Conservation (phyloP, 2,888 invertebrate genomes). For the Piscicola geometra region DNA sequence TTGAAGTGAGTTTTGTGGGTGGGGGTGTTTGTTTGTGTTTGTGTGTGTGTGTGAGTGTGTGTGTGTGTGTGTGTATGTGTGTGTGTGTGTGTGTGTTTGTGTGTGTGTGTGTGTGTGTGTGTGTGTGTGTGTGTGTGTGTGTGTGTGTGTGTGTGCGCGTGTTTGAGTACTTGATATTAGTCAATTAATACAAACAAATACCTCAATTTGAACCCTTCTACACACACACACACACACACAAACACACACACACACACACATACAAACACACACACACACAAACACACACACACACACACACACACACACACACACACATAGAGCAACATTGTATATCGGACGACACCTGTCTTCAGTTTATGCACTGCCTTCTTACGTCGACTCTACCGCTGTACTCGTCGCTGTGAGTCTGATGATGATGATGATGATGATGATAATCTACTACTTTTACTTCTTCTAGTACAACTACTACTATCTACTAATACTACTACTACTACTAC, state of each 20-base stretch:
- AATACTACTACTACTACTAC: not conserved
- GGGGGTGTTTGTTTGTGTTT: too few species aligned
- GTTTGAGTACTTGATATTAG: too few species aligned
- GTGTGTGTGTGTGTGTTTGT: too few species aligned
- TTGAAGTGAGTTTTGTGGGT: too few species aligned
- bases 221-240: constrained; percentile 27
- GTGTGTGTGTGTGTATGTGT: too few species aligned
- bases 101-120: too few species aligned
- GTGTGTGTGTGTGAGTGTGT: too few species aligned
- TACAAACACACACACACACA: too few species aligned
- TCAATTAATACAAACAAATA: not conserved
- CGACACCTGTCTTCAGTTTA: constrained; percentile 80
- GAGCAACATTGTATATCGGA: constrained; percentile 72
- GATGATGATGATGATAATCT: too few species aligned
- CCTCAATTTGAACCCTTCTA: not conserved
- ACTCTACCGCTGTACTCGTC: constrained; percentile 75
- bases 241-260: constrained; percentile 19
- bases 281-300: too few species aligned
- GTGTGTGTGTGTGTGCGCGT: too few species aligned
- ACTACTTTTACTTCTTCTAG: not conserved
- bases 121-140: too few species aligned
- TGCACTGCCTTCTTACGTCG: constrained; percentile 84
- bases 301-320: not conserved
- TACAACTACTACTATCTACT: not conserved
- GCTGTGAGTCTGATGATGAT: constrained; percentile 61